Base-by-base conservation (phyloP, 1,140 invertebrate genomes). In the Dreissena polymorpha region DNA sequence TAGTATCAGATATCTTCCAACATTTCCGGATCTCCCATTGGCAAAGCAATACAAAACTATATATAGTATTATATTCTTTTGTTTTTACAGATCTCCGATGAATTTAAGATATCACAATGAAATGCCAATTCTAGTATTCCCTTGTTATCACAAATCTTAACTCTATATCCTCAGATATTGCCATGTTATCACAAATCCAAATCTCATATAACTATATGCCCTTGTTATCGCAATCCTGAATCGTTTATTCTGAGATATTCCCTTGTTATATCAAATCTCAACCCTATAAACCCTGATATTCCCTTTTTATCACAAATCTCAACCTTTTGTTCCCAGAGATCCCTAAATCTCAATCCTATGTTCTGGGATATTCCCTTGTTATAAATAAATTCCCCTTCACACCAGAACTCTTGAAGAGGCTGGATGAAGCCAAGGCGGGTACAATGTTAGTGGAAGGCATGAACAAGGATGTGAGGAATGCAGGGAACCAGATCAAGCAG, bases 321-420 rank as follows among this genome's bases (percentile, higher is more conserved):
- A 39, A 39, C 39, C 60, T 10, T 63, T 63, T 18, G 23, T 63
- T 63, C 10, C 2, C 60, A 63, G 60, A 5, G 2, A 23, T 63
- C 60, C 18, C 23, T 63, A n/a, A n/a, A 23, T 49, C 53, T 49
- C 12, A 6, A 13, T 13, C 50, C 77, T 57, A 13, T 25, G n/a
- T 53, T 67, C 39, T 25, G 53, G 7, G 39, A 21, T 10, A 39
- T n/a, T 51, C 49, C 8, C 55, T 39, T 60, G 57, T 60, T 60
- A n/a, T 60, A 60, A 60, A 60, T 6, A 60, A 60, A 12, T n/a
- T n/a, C n/a, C 29, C 74, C 63, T 51, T 68, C 49, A 12, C 84
- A 72, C 84, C 88, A 78, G 93, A 94, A 65, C 89, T 96, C 25
- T 89, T 93, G 76, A 93, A 94, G 0, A 93, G 94, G 50, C 90